Base-by-base conservation (phyloP, 1,140 invertebrate species). In the Hermatobates lingyangjiaoensis region DNA sequence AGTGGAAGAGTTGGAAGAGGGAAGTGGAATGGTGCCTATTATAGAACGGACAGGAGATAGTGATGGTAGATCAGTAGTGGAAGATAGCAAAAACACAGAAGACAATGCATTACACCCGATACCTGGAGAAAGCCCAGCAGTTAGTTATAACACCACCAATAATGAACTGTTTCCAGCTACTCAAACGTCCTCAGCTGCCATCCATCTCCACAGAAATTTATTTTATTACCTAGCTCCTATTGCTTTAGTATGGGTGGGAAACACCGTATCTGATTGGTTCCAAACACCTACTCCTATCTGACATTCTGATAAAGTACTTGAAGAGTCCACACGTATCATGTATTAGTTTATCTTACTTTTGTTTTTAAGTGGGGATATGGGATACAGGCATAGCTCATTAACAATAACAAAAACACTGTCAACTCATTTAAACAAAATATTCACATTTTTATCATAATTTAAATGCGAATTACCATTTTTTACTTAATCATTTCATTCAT, bases 171-270 rank as follows among this genome's bases (percentile, higher is more conserved):
- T 14, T 27, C n/a, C 50, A 20, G 25, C 38, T 12, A 3, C 39
- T 12, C 39, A 42, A 42, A 42, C 39, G 4, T 14, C 39, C 5
- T 42, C 39, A 4, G 39, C 47, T n/a, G 30, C 47, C 21, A 12
- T 34, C 24, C 24, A n/a, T 21, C 18, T 42, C 15, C 20, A 38
- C 49, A 76, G 66, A 51, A 81, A 82, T 3, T 61, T 87, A 3
- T 70, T 79, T 50, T 74, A 80, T 42, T 87, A 85, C 65, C 68
- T 86, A 34, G 66, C 87, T 60, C 83, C 84, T 4, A 77, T 87
- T 28, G 78, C 83, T 54, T 77, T 86, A 61, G 78, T 81, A 57
- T 87, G 83, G 83, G 80, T 88, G 64, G 83, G 84, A 49, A 75
- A 78, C 54, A 77, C 82, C 59, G 75, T 86, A 60, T 77, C 77